Evolutionary conservation across 1,140 invertebrate species (phyloP), one percentile per base, ranked within the genome.

Genomic region (Argopecten irradians): DNA sequence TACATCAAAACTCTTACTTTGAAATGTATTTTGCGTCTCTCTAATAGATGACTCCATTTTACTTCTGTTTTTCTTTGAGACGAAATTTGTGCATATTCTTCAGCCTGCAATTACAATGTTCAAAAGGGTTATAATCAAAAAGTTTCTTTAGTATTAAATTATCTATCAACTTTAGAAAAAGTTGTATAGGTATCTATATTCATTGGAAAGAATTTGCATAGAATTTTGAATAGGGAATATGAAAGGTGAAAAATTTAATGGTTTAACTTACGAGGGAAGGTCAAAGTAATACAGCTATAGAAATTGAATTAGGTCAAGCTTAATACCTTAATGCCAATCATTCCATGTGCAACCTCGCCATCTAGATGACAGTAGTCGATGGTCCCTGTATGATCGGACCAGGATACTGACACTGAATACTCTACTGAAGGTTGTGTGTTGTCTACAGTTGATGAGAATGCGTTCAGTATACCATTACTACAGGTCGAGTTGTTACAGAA

Each of bases 341-440:
- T 22, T 9, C 86, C 33, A 36, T 92, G 91, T n/a, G 90, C 90
- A 22, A 91, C 85, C n/a, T 82, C 33, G 8, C 88, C 84, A 71
- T 91, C 88, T 19, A 92, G 84, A 46, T 89, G 89, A 85, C 91
- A 92, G 34, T 85, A 89, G 16, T 91, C 83, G 22, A 94, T 46
- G 32, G 93, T 92, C 0, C 93, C 93, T 19, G 93, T 92, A 82
- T 93, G 90, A 83, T 94, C 93, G 82, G 92, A 92, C n/a, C 93
- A 84, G 19, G 88, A 85, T 14, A 93, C 87, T 8, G 89, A 55
- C 34, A 93, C 86, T 43, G 90, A 90, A 83, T 89, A 94, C 36
- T 94, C 92, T 8, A 87, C 86, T 85, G 88, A 84, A 0, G 87
- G 33, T 2, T 71, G 22, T 1, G 55, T 71, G 55, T 71, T n/a